Conservation (phyloP, 2,113 vertebrate species). For the Gymnocephalus cernua region DNA sequence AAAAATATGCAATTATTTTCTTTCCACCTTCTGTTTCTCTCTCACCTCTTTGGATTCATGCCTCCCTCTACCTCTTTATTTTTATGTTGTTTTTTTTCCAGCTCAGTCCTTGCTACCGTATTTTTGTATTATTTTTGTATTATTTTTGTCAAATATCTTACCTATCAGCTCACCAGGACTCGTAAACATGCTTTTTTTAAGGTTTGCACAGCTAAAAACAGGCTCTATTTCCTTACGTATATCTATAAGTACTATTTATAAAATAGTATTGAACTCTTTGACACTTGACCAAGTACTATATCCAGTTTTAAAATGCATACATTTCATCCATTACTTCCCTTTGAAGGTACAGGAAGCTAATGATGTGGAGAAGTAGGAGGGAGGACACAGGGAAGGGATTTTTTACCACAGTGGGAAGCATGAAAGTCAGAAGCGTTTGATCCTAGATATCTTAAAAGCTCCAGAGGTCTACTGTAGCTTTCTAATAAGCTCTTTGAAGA, state of each 20-base stretch:
- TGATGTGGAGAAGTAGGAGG: slow-evolving; percentile 56
- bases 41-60: neutral
- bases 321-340: slow-evolving; percentile 50
- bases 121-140: neutral
- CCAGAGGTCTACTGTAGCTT: slow-evolving; percentile 68
- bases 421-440: slow-evolving; percentile 71
- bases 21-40: neutral
- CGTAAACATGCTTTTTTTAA: neutral
- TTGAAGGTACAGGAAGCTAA: slow-evolving; percentile 71
- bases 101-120: neutral
- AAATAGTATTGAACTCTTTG: neutral
- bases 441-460: slow-evolving; percentile 78
- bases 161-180: neutral
- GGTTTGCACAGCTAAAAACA: neutral
- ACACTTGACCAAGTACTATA: neutral
- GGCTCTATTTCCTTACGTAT: neutral
- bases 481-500: slow-evolving; percentile 77
- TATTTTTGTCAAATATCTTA: neutral
- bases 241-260: neutral
- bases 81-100: neutral
- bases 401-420: slow-evolving; percentile 48
- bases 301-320: slow-evolving; percentile 57
- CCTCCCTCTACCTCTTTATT: neutral
- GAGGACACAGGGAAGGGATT: slow-evolving; percentile 30
- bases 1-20: slow-evolving; percentile 40